These are phyloP conservation scores for Idaea aversata DNA, from an alignment of 2,888 invertebrate genomes.

Conservation along the genomic window DNA sequence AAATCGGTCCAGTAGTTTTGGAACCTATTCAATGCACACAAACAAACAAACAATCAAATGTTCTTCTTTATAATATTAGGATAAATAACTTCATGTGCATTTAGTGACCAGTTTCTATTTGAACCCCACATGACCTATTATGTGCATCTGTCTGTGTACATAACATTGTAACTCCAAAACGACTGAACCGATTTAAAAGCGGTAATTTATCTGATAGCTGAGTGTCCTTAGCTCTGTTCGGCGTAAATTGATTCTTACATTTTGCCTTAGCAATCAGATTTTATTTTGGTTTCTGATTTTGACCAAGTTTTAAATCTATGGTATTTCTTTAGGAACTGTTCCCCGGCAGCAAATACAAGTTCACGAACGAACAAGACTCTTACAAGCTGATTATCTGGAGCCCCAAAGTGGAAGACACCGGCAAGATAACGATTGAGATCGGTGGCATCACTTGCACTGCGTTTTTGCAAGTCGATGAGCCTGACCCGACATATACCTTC, in stretches of 20 bases:
- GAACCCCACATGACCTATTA: no score
- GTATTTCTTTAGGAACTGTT: conserved; percentile 89
- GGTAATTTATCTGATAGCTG: no score
- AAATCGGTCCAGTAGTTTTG: not conserved
- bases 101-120: no score
- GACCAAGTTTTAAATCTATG: not conserved
- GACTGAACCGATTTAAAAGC: no score
- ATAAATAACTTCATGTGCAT: no score
- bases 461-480: conserved; percentile 97
- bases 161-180: no score
- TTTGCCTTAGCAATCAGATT: no score
- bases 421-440: conserved; percentile 97
- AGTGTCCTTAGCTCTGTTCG: no score
- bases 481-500: conserved; percentile 96
- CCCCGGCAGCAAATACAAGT: conserved; percentile 97
- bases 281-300: no score
- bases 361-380: conserved; percentile 94
- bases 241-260: no score
- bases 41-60: no score
- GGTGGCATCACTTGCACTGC: conserved; percentile 93
- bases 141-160: no score
- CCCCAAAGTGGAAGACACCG: conserved; percentile 98
- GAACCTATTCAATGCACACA: not conserved
- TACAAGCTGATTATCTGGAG: conserved; percentile 94
- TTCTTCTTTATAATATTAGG: not conserved